Evolutionary conservation across 1,140 invertebrate genomes (phyloP).

Genomic region (Drosophila tani): DNA sequence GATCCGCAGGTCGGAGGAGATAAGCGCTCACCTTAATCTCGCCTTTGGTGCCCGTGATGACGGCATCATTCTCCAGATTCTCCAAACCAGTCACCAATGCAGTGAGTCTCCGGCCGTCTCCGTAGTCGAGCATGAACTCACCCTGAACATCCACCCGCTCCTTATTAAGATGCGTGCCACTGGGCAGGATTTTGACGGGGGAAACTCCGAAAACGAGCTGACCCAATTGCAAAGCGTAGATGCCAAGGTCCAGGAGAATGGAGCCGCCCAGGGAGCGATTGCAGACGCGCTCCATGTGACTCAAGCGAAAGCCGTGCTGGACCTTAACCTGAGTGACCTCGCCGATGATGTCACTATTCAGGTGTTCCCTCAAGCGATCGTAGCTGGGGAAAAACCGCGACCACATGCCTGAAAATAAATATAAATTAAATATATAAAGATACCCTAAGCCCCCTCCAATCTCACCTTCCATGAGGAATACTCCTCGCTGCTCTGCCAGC

Average conservation of each 20-base stretch:
- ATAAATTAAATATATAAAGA: constrained; percentile 86
- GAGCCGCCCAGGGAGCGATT: constrained; percentile 89
- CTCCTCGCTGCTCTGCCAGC: constrained; percentile 87
- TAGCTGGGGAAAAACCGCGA: constrained; percentile 92
- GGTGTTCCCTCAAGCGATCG: constrained; percentile 87
- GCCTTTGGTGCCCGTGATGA: constrained; percentile 89
- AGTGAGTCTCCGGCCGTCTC: constrained; percentile 87
- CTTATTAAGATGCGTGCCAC: constrained; percentile 88
- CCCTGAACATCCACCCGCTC: constrained; percentile 89
- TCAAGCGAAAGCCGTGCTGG: constrained; percentile 88
- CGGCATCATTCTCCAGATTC: constrained; percentile 88
- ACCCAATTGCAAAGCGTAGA: constrained; percentile 92
- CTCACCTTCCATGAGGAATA: constrained; percentile 92
- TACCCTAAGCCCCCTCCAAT: constrained; percentile 23
- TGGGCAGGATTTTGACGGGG: constrained; percentile 87
- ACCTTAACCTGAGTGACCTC: constrained; percentile 89
- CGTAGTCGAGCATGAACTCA: constrained; percentile 88
- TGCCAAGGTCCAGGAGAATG: constrained; percentile 92
- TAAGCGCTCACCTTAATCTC: constrained; percentile 86
- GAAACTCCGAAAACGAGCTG: constrained; percentile 89
- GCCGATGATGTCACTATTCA: constrained; percentile 89
- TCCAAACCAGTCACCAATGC: constrained; percentile 86
- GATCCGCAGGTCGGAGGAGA: neutral
- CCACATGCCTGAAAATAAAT: constrained; percentile 87
- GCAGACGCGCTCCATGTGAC: constrained; percentile 65